Conservation (phyloP, 2,113 vertebrate genomes). For the Dermatemys mawii region DNA sequence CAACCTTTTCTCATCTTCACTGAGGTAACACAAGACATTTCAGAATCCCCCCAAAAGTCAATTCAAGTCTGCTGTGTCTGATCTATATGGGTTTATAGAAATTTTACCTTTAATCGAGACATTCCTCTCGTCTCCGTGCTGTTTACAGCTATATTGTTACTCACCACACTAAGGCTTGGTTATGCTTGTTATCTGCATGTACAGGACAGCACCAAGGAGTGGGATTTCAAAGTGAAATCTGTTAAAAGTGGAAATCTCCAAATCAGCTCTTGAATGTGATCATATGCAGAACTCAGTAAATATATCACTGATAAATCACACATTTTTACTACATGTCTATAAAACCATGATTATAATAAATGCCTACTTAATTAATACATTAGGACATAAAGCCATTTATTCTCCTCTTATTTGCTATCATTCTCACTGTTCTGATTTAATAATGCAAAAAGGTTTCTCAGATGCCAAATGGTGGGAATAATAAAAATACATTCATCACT, state of each 20-base stretch:
- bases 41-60: neutral
- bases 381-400: constrained; percentile 81
- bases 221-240: neutral
- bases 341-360: constrained; percentile 83
- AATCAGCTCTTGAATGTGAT: constrained; percentile 52
- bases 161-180: neutral
- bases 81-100: neutral
- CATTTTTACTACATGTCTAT: constrained; percentile 79
- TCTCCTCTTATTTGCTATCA: constrained; percentile 80
- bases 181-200: neutral
- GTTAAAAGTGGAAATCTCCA: neutral
- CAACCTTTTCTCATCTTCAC: neutral
- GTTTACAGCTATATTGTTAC: neutral
- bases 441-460: constrained; percentile 82
- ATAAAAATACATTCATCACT: constrained; percentile 79
- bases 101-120: neutral
- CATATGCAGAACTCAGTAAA: constrained; percentile 36
- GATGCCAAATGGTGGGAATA: constrained; percentile 79
- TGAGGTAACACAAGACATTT: neutral
- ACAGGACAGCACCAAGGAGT: neutral
- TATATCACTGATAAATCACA: constrained; percentile 66
- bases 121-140: neutral
- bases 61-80: neutral
- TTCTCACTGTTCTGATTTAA: constrained; percentile 79
- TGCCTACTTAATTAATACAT: constrained; percentile 85